phyloP scores from a whole-genome alignment of 2,113 vertebrate genomes.

The Sisor rabdophorus region DNA sequence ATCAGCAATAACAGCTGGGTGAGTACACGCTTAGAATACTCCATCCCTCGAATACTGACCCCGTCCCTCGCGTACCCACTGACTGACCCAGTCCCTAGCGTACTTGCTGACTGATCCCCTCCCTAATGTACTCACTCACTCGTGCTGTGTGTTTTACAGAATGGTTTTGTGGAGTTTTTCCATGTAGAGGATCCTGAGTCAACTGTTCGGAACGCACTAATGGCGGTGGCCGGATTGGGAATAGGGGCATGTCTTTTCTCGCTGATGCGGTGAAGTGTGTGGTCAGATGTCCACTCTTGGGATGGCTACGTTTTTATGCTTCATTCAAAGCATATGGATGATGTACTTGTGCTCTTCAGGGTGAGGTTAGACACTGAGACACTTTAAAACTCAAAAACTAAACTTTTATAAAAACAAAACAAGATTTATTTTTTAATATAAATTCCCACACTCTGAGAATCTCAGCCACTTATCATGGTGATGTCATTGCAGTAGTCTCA shows the following conservation, averaged over 20 bases:
- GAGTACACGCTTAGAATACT: conserved; percentile 50
- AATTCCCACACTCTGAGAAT: not conserved
- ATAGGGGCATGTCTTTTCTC: conserved; percentile 25
- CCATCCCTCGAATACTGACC: not conserved
- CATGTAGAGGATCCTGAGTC: conserved; percentile 73
- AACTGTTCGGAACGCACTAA: conserved; percentile 69
- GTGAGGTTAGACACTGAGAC: not conserved
- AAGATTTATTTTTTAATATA: not conserved
- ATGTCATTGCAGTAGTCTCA: not conserved
- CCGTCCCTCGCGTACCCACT: not conserved
- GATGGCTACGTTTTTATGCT: not conserved
- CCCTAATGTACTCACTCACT: not conserved
- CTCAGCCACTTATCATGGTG: not conserved
- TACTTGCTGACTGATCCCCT: no score
- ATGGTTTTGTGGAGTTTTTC: conserved; percentile 81
- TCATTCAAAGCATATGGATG: not conserved
- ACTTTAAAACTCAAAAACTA: not conserved
- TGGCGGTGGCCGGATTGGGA: conserved; percentile 69
- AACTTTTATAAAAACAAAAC: not conserved
- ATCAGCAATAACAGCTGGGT: conserved; percentile 75
- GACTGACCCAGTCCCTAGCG: no score
- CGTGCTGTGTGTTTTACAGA: conserved; percentile 49
- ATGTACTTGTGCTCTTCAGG: conserved; percentile 5
- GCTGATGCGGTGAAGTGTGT: conserved; percentile 29
- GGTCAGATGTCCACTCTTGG: not conserved